Evolutionary conservation across 1,140 invertebrate species (phyloP).

Genomic region (Drosophila yakuba): DNA sequence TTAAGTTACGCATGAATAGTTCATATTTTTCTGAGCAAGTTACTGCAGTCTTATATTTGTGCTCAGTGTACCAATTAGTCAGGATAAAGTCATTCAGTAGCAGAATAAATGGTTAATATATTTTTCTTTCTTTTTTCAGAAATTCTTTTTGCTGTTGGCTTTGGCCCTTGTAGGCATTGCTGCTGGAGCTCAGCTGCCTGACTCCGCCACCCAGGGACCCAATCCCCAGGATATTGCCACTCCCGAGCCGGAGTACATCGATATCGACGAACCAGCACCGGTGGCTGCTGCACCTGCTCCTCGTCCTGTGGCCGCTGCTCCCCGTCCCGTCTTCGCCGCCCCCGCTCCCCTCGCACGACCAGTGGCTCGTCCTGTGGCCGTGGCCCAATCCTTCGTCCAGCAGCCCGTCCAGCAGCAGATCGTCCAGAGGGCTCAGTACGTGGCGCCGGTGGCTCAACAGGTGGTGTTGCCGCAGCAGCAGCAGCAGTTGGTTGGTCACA

Average conservation of each 20-base stretch:
- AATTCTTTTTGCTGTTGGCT: slow-evolving; percentile 72
- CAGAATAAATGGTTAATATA: background rate
- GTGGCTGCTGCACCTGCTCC: slow-evolving; percentile 32
- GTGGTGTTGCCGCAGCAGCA: slow-evolving; percentile 37
- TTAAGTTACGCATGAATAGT: no score
- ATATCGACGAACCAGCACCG: slow-evolving; percentile 74
- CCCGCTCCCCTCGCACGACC: slow-evolving; percentile 40
- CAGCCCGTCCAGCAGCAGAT: slow-evolving; percentile 53
- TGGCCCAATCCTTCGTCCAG: slow-evolving; percentile 40
- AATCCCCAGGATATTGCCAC: slow-evolving; percentile 84
- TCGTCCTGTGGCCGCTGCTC: slow-evolving; percentile 36
- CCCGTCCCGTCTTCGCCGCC: slow-evolving; percentile 49
- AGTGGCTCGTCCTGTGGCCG: slow-evolving; percentile 21
- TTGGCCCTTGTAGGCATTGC: slow-evolving; percentile 72
- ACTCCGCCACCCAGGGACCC: slow-evolving; percentile 82
- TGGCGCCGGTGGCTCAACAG: slow-evolving; percentile 39
- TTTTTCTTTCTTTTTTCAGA: slow-evolving; percentile 44
- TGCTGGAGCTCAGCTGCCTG: slow-evolving; percentile 66
- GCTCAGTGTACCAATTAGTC: no score
- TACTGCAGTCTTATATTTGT: no score
- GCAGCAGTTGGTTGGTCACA: slow-evolving; percentile 69
- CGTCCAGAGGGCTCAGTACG: slow-evolving; percentile 58
- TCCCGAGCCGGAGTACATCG: slow-evolving; percentile 83
- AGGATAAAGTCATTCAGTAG: background rate
- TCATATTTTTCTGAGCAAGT: no score